Conservation (phyloP, 2,888 invertebrate species). For the Abrostola triplasia region DNA sequence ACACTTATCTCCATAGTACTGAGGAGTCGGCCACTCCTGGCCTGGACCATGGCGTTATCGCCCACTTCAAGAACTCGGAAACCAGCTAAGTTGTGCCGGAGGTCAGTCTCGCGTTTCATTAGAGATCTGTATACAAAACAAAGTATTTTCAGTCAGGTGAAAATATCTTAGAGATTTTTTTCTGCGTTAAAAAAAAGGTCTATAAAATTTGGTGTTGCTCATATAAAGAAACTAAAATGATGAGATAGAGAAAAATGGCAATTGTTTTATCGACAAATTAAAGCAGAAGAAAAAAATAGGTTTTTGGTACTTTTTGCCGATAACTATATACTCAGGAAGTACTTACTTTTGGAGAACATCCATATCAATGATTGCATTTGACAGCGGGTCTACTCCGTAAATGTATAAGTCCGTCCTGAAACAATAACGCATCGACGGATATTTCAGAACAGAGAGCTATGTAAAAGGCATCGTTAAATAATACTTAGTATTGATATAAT, state of each 20-base stretch:
- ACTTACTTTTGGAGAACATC: slow-evolving; percentile 93
- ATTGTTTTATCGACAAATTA: too few relatives aligned
- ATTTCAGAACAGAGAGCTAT: too few relatives aligned
- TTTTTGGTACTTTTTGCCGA: too few relatives aligned
- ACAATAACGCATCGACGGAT: slow-evolving; percentile 49
- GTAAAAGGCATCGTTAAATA: too few relatives aligned
- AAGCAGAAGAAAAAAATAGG: too few relatives aligned
- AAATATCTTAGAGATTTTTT: not conserved
- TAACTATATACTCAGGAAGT: not conserved
- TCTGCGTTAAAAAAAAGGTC: too few relatives aligned
- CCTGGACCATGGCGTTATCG: slow-evolving; percentile 77
- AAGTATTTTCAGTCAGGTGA: not conserved
- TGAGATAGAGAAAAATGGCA: too few relatives aligned
- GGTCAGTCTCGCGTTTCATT: slow-evolving; percentile 88
- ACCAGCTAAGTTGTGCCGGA: slow-evolving; percentile 90
- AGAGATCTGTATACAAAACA: slow-evolving; percentile 88
- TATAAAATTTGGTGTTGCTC: too few relatives aligned
- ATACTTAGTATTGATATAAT: too few relatives aligned
- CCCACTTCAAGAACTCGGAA: slow-evolving; percentile 91
- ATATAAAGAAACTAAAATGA: too few relatives aligned
- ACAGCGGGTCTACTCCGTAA: slow-evolving; percentile 94
- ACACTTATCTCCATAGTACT: slow-evolving; percentile 94
- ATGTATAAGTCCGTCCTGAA: slow-evolving; percentile 95
- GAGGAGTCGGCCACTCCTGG: slow-evolving; percentile 74
- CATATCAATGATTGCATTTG: slow-evolving; percentile 94